Base-by-base conservation (phyloP, 2,797 vertebrate genomes). In the Sebastiscus albofasciatus region DNA sequence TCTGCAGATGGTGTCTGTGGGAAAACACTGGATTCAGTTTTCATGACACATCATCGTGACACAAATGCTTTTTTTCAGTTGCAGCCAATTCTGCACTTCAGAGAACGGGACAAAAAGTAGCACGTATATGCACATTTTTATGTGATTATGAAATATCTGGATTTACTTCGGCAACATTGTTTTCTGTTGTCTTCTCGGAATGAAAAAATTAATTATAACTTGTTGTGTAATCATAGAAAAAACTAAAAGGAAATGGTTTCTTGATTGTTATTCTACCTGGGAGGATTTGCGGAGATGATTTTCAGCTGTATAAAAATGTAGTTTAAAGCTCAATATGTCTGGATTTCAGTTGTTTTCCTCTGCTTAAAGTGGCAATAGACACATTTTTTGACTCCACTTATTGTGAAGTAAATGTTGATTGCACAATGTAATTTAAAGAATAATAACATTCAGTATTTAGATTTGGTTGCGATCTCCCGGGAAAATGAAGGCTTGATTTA, bases 1-100 rank as follows among this genome's bases (percentile, higher is more conserved):
- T 91, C 22, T 90, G 92, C 83, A 89, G 81, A 83, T 77, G 84
- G 75, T 83, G 82, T 89, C 95, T 96, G 88, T 26, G 60, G 81
- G 62, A 49, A 79, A 67, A 88, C 1, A 4, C 2, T 62, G 56
- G 10, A 22, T 75, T 91, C 62, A 90, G 74, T 70, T 66, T 39
- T 58, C 16, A 58, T 31, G 46, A 55, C 68, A 49, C 12, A 54
- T 26, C 20, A 58, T 33, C 3, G 14, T 33, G 14, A 71, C 10
- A 29, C 1, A 55, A 8, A 69, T n/a, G 5, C 10, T 26, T 46
- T 5, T 12, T 9, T 39, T 58, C 11, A 24, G 3, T 27, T 16
- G 10, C 58, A 54, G 27, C 5, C 14, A 67, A 11, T 31, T 54
- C 18, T 12, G 18, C 18, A 70, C 59, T 11, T 55, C 1, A 59